Conservation (phyloP, 1,140 invertebrate species). For the Zophobas atratus region DNA sequence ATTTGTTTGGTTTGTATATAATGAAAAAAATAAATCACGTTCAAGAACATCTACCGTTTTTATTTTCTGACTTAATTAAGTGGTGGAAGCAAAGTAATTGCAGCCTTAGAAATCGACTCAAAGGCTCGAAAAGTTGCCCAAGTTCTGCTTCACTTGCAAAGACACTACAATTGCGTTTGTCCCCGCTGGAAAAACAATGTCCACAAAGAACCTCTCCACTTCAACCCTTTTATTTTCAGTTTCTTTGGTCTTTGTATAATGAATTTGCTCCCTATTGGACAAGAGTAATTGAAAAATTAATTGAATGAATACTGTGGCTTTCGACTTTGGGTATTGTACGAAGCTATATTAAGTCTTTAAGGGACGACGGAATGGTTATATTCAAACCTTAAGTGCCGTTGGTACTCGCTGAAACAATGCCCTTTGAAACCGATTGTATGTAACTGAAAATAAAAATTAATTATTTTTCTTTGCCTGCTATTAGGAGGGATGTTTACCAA, state of each 20-base stretch:
- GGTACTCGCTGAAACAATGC: conserved; percentile 26
- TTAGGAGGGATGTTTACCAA: background rate
- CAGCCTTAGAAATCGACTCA: conserved; percentile 19
- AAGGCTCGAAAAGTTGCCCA: conserved; percentile 31
- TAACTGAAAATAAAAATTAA: conserved; percentile 20
- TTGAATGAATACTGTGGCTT: conserved; percentile 57
- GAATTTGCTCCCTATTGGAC: conserved; percentile 58
- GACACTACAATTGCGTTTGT: conserved; percentile 52
- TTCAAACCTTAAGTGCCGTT: conserved; percentile 24
- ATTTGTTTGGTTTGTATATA: too few relatives aligned
- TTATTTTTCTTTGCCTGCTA: conserved; percentile 8
- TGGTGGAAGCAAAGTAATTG: conserved; percentile 10
- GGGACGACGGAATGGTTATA: conserved; percentile 21
- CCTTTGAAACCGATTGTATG: conserved; percentile 11
- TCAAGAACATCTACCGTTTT: too few relatives aligned
- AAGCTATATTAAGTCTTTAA: conserved; percentile 36
- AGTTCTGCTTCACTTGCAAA: conserved; percentile 51
- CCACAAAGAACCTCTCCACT: conserved; percentile 51
- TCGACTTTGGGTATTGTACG: conserved; percentile 50
- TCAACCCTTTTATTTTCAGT: conserved; percentile 53
- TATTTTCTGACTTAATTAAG: too few relatives aligned
- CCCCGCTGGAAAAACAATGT: conserved; percentile 54
- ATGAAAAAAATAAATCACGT: too few relatives aligned
- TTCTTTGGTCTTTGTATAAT: conserved; percentile 54
- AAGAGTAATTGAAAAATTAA: conserved; percentile 61